Evolutionary conservation across 2,888 invertebrate genomes (phyloP).

Genomic region (Nomada ruficornis): DNA sequence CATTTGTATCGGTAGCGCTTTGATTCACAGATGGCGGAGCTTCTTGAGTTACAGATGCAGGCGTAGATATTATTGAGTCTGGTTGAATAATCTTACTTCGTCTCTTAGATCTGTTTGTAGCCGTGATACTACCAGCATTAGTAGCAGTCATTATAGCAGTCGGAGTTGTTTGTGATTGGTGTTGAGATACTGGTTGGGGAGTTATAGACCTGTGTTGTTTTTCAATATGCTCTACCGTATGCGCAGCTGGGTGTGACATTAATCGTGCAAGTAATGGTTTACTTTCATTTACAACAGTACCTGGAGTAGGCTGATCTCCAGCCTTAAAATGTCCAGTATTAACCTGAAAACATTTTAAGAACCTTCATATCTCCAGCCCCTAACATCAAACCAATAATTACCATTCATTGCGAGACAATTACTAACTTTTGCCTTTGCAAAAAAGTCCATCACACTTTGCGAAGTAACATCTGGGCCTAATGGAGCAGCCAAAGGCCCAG

Average conservation of each 20-base stretch:
- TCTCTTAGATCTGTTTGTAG: slow-evolving; percentile 74
- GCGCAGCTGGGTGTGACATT: slow-evolving; percentile 92
- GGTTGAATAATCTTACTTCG: slow-evolving; percentile 67
- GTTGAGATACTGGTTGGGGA: slow-evolving; percentile 85
- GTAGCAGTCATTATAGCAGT: slow-evolving; percentile 61
- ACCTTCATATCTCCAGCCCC: slow-evolving; percentile 1
- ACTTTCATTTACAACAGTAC: slow-evolving; percentile 85
- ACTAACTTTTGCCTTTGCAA: slow-evolving; percentile 88
- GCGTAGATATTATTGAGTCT: slow-evolving; percentile 68
- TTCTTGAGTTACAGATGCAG: slow-evolving; percentile 71
- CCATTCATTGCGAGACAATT: not conserved
- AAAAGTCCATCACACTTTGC: slow-evolving; percentile 94
- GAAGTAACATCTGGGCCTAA: slow-evolving; percentile 90
- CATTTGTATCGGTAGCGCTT: slow-evolving; percentile 72
- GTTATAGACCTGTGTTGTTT: slow-evolving; percentile 92
- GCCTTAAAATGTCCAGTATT: slow-evolving; percentile 81
- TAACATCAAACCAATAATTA: not conserved
- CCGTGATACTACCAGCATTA: slow-evolving; percentile 55
- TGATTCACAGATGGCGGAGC: slow-evolving; percentile 63
- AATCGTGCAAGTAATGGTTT: slow-evolving; percentile 90
- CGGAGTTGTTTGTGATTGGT: slow-evolving; percentile 66
- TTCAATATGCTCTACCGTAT: slow-evolving; percentile 94
- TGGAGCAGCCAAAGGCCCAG: slow-evolving; percentile 84
- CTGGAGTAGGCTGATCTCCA: slow-evolving; percentile 79
- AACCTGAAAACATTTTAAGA: slow-evolving; percentile 69